Evolutionary conservation across 2,113 vertebrate species (phyloP).

Genomic region (Cromileptes altivelis): DNA sequence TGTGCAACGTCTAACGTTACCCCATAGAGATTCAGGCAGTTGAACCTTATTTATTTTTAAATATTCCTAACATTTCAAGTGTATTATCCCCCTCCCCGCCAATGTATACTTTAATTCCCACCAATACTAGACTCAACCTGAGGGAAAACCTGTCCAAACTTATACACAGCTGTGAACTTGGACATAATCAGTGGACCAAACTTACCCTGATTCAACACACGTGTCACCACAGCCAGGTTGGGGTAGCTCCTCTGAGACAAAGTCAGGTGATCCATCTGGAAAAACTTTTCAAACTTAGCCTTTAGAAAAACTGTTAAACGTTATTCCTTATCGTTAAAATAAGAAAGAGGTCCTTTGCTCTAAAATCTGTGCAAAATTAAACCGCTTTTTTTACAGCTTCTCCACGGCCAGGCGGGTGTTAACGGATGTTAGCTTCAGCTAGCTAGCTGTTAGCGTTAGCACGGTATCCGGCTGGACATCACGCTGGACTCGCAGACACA

Average conservation of each 20-base stretch:
- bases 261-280: conserved; percentile 15
- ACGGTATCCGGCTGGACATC: not conserved
- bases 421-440: conserved; percentile 10
- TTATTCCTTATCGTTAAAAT: not conserved
- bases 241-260: conserved; percentile 41
- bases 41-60: not conserved
- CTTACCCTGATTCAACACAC: conserved; percentile 60
- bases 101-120: not conserved
- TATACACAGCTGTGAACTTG: not conserved
- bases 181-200: not conserved
- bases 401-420: not conserved
- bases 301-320: not conserved
- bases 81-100: not conserved
- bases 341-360: not conserved
- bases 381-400: not conserved
- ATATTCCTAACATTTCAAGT: not conserved
- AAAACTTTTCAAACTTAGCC: not conserved
- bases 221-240: conserved; percentile 75
- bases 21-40: not conserved
- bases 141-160: not conserved
- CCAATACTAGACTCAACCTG: not conserved
- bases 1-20: not conserved
- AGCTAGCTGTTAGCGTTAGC: not conserved
- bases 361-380: no score
- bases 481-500: not conserved